These are phyloP conservation scores for Psittacus erithacus DNA, from an alignment of 2,113 vertebrate species.

Conservation along the genomic window DNA sequence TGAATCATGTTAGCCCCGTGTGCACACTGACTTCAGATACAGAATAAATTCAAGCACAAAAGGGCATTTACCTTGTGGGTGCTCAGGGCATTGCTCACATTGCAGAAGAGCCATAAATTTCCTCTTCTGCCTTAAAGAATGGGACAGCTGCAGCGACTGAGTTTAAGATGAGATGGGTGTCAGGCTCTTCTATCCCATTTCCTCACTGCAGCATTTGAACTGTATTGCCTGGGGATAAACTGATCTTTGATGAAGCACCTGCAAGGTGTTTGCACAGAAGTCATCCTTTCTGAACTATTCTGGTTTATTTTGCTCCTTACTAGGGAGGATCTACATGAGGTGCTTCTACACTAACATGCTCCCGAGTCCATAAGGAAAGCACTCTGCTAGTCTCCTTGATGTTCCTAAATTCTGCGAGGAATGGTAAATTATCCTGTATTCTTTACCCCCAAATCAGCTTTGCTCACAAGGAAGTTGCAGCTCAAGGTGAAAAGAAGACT, in stretches of 20 bases:
- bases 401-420: neutral
- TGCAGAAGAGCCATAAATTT: neutral
- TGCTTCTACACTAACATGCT: neutral
- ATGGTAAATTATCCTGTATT: neutral
- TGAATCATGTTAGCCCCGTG: neutral
- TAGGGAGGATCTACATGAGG: neutral
- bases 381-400: neutral
- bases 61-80: neutral
- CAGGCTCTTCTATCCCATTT: neutral
- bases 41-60: neutral
- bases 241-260: conserved; percentile 39
- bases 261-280: neutral
- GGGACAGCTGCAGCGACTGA: neutral
- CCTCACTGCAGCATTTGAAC: neutral
- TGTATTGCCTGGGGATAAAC: neutral
- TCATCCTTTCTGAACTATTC: neutral
- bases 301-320: neutral
- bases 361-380: neutral
- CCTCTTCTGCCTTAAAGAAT: neutral
- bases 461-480: neutral
- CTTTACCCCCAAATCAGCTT: neutral
- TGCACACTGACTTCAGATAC: neutral
- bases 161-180: neutral
- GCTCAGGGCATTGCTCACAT: neutral
- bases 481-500: neutral